Evolutionary conservation across 2,888 invertebrate species (phyloP).

Genomic region (Nasonovia ribisnigri): DNA sequence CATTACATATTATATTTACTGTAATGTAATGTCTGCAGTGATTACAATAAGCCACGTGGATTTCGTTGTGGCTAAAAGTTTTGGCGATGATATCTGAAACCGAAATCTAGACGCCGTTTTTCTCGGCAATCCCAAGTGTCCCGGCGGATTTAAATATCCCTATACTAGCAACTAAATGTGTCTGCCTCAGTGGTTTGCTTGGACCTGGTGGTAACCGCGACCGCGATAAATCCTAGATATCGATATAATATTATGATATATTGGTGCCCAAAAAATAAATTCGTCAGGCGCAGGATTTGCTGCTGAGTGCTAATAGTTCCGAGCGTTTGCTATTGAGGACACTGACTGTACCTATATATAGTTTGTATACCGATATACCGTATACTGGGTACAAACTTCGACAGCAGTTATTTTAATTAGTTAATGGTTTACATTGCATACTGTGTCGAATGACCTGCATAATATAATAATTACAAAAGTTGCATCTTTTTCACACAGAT

Average conservation of each 20-base stretch:
- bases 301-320: background rate
- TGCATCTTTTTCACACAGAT: background rate
- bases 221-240: background rate
- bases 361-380: background rate
- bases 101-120: background rate
- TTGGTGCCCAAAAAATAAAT: background rate
- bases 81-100: background rate
- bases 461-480: background rate
- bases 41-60: too few species aligned
- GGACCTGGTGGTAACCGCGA: background rate
- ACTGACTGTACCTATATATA: background rate
- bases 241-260: too few species aligned
- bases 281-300: background rate
- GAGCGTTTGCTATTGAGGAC: background rate
- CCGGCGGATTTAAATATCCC: background rate
- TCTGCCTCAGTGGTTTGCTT: background rate
- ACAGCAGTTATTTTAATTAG: background rate
- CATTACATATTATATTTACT: too few species aligned
- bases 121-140: background rate
- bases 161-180: background rate
- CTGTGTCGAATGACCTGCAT: background rate
- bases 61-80: too few species aligned
- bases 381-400: background rate
- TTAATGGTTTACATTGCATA: background rate
- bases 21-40: too few species aligned